A percentile compares a stretch with the other conserved stretches of the same genome.
Evolutionary conservation across 2,113 vertebrate genomes (phyloP).

Genomic region (Acanthisitta chloris): DNA sequence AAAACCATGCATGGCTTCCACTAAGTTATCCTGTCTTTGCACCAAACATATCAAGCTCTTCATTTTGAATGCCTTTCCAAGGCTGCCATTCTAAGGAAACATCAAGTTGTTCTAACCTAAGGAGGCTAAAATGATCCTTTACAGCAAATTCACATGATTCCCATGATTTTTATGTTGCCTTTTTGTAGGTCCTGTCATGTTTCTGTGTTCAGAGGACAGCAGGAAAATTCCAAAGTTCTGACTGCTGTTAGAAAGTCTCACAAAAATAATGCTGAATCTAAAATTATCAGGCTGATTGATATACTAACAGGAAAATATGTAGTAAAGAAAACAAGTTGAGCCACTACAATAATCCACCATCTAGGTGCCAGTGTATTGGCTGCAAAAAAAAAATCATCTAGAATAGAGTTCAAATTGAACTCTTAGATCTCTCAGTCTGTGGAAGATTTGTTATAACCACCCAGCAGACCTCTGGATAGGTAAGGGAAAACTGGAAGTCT

Average conservation of each 20-base stretch:
- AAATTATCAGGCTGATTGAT: neutral
- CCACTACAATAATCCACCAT: neutral
- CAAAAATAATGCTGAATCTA: neutral
- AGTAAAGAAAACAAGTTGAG: neutral
- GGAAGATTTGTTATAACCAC: neutral
- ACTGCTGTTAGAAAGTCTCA: neutral
- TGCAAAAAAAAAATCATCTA: neutral
- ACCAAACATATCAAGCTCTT: neutral
- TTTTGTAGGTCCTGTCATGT: neutral
- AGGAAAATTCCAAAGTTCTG: neutral
- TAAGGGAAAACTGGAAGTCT: neutral
- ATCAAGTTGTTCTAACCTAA: neutral
- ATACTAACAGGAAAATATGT: neutral
- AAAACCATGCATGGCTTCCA: neutral
- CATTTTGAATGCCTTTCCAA: neutral
- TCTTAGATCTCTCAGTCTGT: neutral
- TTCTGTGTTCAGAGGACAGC: neutral
- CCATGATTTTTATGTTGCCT: neutral
- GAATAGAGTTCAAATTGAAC: neutral
- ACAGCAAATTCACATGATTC: neutral
- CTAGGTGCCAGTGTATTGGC: neutral
- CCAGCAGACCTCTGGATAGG: neutral
- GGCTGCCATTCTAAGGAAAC: neutral
- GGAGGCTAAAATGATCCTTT: neutral
- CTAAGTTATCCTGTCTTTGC: neutral